These are phyloP conservation scores for Bugulina stolonifera DNA, from an alignment of 2,888 invertebrate genomes.

Conservation along the genomic window DNA sequence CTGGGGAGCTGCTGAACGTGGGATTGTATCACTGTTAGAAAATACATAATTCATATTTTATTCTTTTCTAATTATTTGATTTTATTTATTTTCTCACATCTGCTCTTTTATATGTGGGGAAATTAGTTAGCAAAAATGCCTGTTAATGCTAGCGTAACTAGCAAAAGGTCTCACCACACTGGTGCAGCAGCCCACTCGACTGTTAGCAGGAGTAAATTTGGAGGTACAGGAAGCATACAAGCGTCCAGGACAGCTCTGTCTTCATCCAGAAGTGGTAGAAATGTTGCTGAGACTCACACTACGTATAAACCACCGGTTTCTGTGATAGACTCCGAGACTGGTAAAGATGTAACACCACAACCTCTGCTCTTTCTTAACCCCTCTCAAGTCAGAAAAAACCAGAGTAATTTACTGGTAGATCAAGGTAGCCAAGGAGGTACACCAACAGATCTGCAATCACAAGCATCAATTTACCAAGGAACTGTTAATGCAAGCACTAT, in stretches of 20 bases:
- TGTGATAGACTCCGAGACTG: constrained; percentile 35
- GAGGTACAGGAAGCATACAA: constrained; percentile 29
- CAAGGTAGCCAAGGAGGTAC: constrained; percentile 24
- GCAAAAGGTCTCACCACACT: constrained; percentile 12
- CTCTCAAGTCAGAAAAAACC: constrained; percentile 39
- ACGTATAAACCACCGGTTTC: constrained; percentile 10
- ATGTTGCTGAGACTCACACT: constrained; percentile 31
- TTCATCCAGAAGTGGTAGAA: constrained; percentile 38
- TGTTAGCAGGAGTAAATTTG: constrained; percentile 29
- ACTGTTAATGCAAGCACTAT: constrained; percentile 43
- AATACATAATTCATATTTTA: too few species aligned
- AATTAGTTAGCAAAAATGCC: too few species aligned
- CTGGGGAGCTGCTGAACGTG: neutral
- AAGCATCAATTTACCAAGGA: constrained; percentile 45
- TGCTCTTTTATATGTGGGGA: too few species aligned
- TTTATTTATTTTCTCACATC: too few species aligned
- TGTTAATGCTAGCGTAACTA: constrained; percentile 1
- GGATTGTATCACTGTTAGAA: too few species aligned
- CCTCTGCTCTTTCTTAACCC: constrained; percentile 43
- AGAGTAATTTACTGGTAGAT: constrained; percentile 44
- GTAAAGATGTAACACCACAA: constrained; percentile 49
- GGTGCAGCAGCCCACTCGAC: constrained; percentile 15
- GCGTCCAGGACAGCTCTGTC: constrained; percentile 41
- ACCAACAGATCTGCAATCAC: constrained; percentile 50
- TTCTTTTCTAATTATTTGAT: too few species aligned